Evolutionary conservation across 2,888 invertebrate genomes (phyloP).

Genomic region (Metacarcinus magister): DNA sequence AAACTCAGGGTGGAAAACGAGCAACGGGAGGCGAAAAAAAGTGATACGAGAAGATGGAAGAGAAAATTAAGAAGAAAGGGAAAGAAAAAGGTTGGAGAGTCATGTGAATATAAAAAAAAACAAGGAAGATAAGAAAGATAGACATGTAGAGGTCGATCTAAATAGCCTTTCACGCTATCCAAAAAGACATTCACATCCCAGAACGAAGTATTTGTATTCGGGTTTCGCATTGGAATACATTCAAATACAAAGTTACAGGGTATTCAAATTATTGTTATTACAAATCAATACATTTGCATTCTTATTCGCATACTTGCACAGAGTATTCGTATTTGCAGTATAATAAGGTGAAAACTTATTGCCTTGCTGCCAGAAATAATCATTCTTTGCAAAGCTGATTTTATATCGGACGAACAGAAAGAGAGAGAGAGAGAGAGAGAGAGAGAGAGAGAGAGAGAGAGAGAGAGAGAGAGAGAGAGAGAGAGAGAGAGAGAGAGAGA

Average conservation of each 20-base stretch:
- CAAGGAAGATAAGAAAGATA: not conserved
- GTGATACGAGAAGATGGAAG: not conserved
- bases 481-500: conserved; percentile 2
- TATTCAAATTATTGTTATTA: conserved; percentile 9
- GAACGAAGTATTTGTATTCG: conserved; percentile 11
- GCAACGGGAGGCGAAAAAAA: not conserved
- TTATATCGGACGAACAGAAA: not conserved
- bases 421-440: not conserved
- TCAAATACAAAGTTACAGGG: not conserved
- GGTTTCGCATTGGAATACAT: not conserved
- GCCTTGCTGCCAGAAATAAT: not conserved
- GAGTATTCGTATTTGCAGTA: not conserved
- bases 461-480: conserved; percentile 2
- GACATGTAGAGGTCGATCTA: not conserved
- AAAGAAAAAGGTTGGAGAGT: not conserved
- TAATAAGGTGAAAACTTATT: not conserved
- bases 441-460: conserved; percentile 2
- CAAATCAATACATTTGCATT: not conserved
- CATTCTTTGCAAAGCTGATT: not conserved
- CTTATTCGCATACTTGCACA: not conserved
- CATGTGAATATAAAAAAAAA: not conserved
- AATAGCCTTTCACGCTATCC: not conserved
- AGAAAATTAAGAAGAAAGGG: not conserved
- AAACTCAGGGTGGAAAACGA: not conserved
- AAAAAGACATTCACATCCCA: not conserved